Evolutionary conservation across 2,888 invertebrate genomes (phyloP).

Genomic region (Monoplex corrugatus): DNA sequence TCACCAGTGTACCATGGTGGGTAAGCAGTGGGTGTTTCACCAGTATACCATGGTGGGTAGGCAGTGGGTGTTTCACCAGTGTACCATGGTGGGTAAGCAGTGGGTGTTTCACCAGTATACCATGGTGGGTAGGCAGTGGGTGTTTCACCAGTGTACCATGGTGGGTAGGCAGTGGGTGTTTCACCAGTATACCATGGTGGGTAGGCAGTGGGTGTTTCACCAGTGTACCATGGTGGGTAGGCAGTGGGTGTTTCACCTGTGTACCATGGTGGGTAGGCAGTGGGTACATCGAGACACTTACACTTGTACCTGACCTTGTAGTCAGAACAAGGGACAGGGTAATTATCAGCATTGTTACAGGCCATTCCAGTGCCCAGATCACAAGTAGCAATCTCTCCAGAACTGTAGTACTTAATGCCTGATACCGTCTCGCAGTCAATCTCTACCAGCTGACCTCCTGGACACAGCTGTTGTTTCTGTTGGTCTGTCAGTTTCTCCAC

Average conservation of each 20-base stretch:
- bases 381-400: conserved; percentile 69
- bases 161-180: conserved; percentile 32
- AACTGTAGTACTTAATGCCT: conserved; percentile 56
- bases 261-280: neutral
- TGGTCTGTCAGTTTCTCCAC: conserved; percentile 63
- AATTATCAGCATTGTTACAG: conserved; percentile 83
- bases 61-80: conserved; percentile 45
- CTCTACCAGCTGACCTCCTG: conserved; percentile 62
- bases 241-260: conserved; percentile 27
- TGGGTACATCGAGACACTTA: conserved; percentile 79
- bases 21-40: conserved; percentile 29
- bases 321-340: conserved; percentile 73
- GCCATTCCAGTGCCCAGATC: conserved; percentile 87
- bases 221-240: conserved; percentile 32
- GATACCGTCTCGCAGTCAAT: conserved; percentile 71
- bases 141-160: neutral
- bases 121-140: conserved; percentile 26
- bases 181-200: conserved; percentile 36
- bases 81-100: conserved; percentile 37
- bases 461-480: conserved; percentile 61
- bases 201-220: conserved; percentile 35
- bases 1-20: conserved; percentile 41
- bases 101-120: conserved; percentile 18
- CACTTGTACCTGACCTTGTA: conserved; percentile 79
- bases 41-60: conserved; percentile 25